A percentile compares a stretch with the other conserved stretches of the same genome.
Evolutionary conservation across 2,113 vertebrate species (phyloP).

Genomic region (Zosterops pallidus): DNA sequence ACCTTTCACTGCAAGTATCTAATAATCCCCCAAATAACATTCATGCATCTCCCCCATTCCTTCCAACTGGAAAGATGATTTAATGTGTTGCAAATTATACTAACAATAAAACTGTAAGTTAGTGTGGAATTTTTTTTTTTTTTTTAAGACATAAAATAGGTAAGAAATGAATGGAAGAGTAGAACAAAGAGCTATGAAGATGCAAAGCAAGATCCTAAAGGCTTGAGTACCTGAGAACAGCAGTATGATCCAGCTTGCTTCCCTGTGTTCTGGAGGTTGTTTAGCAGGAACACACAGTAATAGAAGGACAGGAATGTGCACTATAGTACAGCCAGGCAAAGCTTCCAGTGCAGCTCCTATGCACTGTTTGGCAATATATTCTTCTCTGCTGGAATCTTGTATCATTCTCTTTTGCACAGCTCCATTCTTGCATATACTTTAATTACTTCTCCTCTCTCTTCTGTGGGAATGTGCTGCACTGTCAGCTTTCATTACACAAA

Average conservation of each 20-base stretch:
- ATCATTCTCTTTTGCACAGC: neutral
- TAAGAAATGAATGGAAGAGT: neutral
- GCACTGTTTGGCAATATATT: neutral
- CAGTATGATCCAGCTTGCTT: neutral
- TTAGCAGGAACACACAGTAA: neutral
- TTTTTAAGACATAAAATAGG: neutral
- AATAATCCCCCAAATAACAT: neutral
- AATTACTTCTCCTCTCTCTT: neutral
- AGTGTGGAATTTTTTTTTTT: neutral
- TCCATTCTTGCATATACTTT: neutral
- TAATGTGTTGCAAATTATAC: neutral
- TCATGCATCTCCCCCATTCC: neutral
- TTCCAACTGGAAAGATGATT: neutral
- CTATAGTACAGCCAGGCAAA: neutral
- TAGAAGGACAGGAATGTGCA: fast-evolving
- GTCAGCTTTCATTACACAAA: neutral
- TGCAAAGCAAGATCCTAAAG: neutral
- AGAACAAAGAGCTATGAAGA: neutral
- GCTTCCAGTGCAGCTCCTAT: neutral
- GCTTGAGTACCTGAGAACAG: neutral
- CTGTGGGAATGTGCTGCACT: neutral
- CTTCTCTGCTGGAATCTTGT: neutral
- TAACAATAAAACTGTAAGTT: neutral
- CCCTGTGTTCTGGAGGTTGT: neutral
- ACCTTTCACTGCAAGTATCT: neutral